Evolutionary conservation across 2,888 invertebrate species (phyloP).

Genomic region (Sinelater perroti): DNA sequence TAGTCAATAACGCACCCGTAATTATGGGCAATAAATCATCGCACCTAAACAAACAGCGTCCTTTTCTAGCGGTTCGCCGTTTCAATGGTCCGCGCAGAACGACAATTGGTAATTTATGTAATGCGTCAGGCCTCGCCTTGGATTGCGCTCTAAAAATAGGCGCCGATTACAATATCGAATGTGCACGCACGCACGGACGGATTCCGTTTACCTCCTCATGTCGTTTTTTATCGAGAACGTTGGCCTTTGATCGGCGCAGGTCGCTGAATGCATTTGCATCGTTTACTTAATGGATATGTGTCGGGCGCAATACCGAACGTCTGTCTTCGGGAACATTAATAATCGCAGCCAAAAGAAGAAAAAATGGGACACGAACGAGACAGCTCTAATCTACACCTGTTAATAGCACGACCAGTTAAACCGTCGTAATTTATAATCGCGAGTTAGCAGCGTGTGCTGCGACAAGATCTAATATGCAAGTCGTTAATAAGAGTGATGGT

Average conservation of each 20-base stretch:
- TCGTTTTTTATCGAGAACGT: background rate
- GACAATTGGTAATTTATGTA: background rate
- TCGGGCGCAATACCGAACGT: too few relatives aligned
- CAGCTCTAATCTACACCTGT: background rate
- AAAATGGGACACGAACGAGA: too few relatives aligned
- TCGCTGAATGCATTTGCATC: constrained; percentile 2
- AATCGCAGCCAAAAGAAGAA: background rate
- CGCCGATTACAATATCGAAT: constrained; percentile 1
- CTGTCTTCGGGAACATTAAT: too few relatives aligned
- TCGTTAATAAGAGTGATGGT: constrained; percentile 9
- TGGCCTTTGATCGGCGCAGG: constrained; percentile 1
- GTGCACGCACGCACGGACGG: background rate
- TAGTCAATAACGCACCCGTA: background rate
- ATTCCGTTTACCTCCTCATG: constrained; percentile 8
- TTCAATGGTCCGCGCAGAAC: background rate
- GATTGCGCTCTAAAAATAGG: constrained; percentile 8
- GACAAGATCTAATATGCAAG: constrained; percentile 18
- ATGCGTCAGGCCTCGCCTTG: constrained; percentile 8
- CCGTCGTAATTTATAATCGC: constrained; percentile 18
- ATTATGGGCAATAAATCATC: constrained; percentile 12
- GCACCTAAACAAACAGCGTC: background rate
- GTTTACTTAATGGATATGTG: background rate
- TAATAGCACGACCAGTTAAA: constrained; percentile 14
- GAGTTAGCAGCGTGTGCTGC: constrained; percentile 15
- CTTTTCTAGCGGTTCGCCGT: background rate